These are phyloP conservation scores for Ambastaia sidthimunki DNA, from an alignment of 2,797 vertebrate genomes.

Conservation along the genomic window DNA sequence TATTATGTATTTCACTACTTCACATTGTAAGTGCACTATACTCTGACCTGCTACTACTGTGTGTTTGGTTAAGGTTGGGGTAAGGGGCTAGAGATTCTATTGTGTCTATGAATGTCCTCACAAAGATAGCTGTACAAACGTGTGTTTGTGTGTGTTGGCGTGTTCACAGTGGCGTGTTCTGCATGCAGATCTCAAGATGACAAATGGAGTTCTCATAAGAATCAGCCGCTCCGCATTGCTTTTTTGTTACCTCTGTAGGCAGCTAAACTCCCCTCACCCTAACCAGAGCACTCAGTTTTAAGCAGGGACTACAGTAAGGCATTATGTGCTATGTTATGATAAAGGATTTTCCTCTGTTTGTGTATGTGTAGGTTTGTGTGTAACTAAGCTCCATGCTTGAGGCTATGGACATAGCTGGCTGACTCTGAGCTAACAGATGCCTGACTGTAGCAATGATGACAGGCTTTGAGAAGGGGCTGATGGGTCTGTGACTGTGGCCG, in stretches of 20 bases:
- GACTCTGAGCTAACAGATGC: conserved; percentile 77
- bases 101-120: no score
- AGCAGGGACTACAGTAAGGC: conserved; percentile 70
- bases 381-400: conserved; percentile 49
- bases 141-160: background rate
- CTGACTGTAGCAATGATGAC: conserved; percentile 73
- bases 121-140: no score
- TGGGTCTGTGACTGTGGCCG: conserved; percentile 73
- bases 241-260: conserved; percentile 63
- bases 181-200: conserved; percentile 66
- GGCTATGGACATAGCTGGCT: conserved; percentile 72
- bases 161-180: conserved; percentile 12
- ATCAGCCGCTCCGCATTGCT: conserved; percentile 57
- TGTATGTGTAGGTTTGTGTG: background rate
- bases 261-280: conserved; percentile 70
- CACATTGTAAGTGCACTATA: background rate
- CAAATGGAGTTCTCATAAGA: conserved; percentile 65
- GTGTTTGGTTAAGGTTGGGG: no score
- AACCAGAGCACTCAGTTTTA: conserved; percentile 73
- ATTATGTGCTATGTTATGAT: conserved; percentile 78
- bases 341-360: conserved; percentile 72
- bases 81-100: no score
- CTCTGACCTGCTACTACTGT: background rate
- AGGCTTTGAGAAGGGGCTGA: conserved; percentile 79
- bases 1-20: background rate